phyloP scores from a whole-genome alignment of 2,113 vertebrate species.

The Poeciliopsis prolifica region DNA sequence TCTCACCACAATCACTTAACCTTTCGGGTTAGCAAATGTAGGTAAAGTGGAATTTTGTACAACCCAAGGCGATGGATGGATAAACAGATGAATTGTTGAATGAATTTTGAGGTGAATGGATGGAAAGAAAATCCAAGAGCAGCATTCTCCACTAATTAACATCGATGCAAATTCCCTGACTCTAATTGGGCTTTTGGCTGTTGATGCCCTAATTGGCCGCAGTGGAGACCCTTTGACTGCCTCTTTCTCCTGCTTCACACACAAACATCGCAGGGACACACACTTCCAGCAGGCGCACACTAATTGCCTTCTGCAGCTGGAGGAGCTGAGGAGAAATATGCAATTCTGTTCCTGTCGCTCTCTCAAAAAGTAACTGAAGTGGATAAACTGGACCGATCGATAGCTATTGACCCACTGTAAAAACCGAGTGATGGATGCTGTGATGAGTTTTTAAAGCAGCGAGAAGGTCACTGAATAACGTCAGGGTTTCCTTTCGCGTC shows the following conservation, averaged over 20 bases:
- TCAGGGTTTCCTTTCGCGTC: neutral
- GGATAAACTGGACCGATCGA: constrained; percentile 16
- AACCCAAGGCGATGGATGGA: too few species aligned
- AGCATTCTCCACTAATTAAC: neutral
- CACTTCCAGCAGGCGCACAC: constrained; percentile 2
- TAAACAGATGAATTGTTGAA: neutral
- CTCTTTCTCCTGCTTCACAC: neutral
- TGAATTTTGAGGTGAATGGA: neutral
- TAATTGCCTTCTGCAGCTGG: constrained; percentile 32
- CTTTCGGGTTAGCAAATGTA: too few species aligned
- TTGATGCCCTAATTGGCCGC: constrained; percentile 36
- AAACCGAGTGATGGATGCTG: constrained; percentile 25
- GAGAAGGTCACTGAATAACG: neutral
- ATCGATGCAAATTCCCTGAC: constrained; percentile 7
- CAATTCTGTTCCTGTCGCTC: constrained; percentile 21
- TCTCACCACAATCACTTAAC: too few species aligned
- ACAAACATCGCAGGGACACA: neutral
- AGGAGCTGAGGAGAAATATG: constrained; percentile 17
- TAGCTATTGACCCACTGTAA: constrained; percentile 10
- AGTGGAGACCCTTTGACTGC: neutral
- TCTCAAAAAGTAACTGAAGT: constrained; percentile 10
- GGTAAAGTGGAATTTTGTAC: too few species aligned
- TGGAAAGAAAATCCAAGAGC: neutral
- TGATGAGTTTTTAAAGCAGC: constrained; percentile 1
- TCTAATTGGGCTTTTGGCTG: constrained; percentile 20